Conservation (phyloP, 2,888 invertebrate species). For the Drosophila incognita region DNA sequence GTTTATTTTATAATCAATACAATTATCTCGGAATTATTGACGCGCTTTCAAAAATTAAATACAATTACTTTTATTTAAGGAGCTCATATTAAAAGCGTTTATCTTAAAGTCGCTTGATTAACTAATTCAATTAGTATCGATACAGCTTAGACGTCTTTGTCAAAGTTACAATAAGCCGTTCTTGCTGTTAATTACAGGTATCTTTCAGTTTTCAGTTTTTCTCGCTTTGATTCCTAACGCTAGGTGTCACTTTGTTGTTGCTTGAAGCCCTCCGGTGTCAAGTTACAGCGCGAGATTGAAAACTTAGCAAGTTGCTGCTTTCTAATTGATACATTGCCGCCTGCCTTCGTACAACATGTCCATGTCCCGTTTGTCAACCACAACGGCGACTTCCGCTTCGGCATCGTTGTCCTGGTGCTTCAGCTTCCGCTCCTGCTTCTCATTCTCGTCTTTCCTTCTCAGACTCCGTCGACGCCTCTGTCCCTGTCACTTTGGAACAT, state of each 20-base stretch:
- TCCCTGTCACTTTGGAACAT: slow-evolving; percentile 63
- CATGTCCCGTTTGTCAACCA: slow-evolving; percentile 59
- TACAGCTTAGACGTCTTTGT: not conserved
- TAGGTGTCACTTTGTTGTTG: slow-evolving; percentile 42
- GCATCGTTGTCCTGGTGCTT: slow-evolving; percentile 17
- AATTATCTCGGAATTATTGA: not conserved
- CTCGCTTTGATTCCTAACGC: not conserved
- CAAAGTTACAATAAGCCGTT: not conserved
- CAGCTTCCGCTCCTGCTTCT: slow-evolving; percentile 2
- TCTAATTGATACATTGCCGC: slow-evolving; percentile 57
- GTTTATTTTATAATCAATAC: not conserved
- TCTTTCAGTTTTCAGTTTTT: not conserved
- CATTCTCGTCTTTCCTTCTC: not conserved
- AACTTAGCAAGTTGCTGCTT: slow-evolving; percentile 44
- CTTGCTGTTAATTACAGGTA: not conserved
- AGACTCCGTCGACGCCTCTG: slow-evolving; percentile 12
- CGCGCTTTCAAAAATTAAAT: not conserved
- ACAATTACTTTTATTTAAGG: not conserved
- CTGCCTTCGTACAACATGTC: slow-evolving; percentile 42
- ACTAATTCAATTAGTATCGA: not conserved
- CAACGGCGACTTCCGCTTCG: slow-evolving; percentile 56
- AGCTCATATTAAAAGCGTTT: not conserved
- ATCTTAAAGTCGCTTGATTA: not conserved
- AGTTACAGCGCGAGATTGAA: slow-evolving; percentile 46
- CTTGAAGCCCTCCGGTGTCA: slow-evolving; percentile 37